Evolutionary conservation across 1,140 invertebrate genomes (phyloP).

Genomic region (Saccostrea cuccullata): DNA sequence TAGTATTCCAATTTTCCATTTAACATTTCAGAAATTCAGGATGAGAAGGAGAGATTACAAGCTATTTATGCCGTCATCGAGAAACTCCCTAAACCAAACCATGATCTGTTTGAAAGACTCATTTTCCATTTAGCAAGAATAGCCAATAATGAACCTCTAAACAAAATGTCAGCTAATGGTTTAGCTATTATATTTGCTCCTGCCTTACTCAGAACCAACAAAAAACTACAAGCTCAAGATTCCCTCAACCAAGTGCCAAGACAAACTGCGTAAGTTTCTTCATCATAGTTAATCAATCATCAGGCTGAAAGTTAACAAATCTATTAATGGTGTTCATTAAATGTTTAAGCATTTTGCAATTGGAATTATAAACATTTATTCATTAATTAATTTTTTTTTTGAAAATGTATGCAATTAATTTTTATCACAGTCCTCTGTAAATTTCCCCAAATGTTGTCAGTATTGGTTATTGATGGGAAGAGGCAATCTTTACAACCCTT

Average conservation of each 20-base stretch:
- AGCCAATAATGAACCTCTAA: slow-evolving; percentile 90
- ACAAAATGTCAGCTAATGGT: slow-evolving; percentile 94
- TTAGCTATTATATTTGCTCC: slow-evolving; percentile 97
- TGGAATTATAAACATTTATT: too few species aligned
- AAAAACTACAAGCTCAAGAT: slow-evolving; percentile 92
- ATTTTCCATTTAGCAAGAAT: slow-evolving; percentile 95
- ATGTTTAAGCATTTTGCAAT: too few species aligned
- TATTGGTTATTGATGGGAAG: too few species aligned
- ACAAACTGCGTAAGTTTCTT: slow-evolving; percentile 77
- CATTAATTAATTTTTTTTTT: too few species aligned
- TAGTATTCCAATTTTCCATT: neutral
- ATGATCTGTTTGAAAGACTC: slow-evolving; percentile 93
- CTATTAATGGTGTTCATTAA: too few species aligned
- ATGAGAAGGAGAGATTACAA: slow-evolving; percentile 89
- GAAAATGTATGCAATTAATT: too few species aligned
- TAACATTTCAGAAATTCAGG: slow-evolving; percentile 83
- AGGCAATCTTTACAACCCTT: too few species aligned
- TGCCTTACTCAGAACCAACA: slow-evolving; percentile 92
- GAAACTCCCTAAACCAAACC: slow-evolving; percentile 93
- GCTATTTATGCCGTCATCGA: slow-evolving; percentile 92
- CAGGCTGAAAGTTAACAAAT: too few species aligned
- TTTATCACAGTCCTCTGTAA: too few species aligned
- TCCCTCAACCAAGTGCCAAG: slow-evolving; percentile 84
- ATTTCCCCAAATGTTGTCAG: too few species aligned
- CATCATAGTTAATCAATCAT: too few species aligned